Percentiles rank a stretch among this genome's conserved stretches.
Conservation (phyloP, 1,140 invertebrate genomes). For the Ostrea edulis region DNA sequence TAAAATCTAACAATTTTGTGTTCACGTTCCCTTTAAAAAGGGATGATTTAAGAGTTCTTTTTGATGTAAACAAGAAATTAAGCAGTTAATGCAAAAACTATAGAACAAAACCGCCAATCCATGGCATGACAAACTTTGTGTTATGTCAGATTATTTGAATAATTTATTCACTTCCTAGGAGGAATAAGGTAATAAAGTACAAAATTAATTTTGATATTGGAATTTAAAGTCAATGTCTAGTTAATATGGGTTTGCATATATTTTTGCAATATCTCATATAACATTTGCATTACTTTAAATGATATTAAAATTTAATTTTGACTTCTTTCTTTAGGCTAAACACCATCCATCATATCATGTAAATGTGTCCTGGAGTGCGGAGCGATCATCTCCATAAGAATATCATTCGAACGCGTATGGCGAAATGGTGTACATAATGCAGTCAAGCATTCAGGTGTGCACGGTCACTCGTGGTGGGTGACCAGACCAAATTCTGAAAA, state of each 20-base stretch:
- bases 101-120: background rate
- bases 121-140: background rate
- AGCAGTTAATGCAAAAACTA: background rate
- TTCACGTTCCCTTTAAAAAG: background rate
- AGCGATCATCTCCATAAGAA: conserved; percentile 11
- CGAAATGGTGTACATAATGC: background rate
- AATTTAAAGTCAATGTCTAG: background rate
- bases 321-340: conserved; percentile 12
- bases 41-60: background rate
- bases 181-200: conserved; percentile 10
- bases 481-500: background rate
- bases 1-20: background rate
- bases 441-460: background rate
- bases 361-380: background rate
- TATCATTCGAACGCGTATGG: background rate
- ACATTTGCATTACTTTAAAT: background rate
- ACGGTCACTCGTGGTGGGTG: background rate
- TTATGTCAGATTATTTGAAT: background rate
- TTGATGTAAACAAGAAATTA: background rate
- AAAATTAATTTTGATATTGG: background rate
- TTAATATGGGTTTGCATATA: conserved; percentile 6
- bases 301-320: conserved; percentile 21
- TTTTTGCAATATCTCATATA: background rate
- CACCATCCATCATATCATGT: conserved; percentile 23
- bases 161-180: background rate